Percentiles rank a stretch among this genome's conserved stretches.
Conservation (phyloP, 1,140 invertebrate species). For the Himalopsyche phryganea region DNA sequence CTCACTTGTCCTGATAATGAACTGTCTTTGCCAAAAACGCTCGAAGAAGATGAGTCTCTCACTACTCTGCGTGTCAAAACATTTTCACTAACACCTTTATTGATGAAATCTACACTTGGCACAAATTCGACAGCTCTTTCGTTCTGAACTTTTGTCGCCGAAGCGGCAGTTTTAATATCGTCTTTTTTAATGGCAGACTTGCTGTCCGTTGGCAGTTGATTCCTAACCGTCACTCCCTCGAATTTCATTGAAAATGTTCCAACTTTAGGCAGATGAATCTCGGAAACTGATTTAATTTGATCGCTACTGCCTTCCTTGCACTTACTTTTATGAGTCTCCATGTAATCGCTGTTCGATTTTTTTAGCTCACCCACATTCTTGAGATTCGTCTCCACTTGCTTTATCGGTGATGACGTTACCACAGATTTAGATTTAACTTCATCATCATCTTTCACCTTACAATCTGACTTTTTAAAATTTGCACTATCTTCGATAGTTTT, state of each 20-base stretch:
- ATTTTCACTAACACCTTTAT: no score
- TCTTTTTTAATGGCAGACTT: neutral
- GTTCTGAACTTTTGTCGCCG: neutral
- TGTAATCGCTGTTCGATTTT: neutral
- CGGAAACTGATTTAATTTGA: no score
- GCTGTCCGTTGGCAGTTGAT: neutral
- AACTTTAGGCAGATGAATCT: neutral
- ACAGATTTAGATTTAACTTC: neutral
- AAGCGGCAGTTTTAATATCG: no score
- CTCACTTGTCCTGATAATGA: no score
- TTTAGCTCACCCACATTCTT: neutral
- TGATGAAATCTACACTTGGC: no score
- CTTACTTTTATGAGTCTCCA: neutral
- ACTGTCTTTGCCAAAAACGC: no score
- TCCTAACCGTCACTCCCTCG: conserved; percentile 19
- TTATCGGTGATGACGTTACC: neutral
- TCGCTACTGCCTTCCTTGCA: neutral
- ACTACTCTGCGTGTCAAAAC: no score
- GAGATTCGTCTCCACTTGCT: neutral
- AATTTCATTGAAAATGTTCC: conserved; percentile 16
- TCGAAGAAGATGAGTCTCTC: no score
- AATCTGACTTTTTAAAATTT: no score
- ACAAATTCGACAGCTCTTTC: no score
- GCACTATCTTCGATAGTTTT: no score
- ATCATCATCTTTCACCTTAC: neutral